Evolutionary conservation across 2,797 vertebrate species (phyloP).

Genomic region (Acipenser oxyrinchus): DNA sequence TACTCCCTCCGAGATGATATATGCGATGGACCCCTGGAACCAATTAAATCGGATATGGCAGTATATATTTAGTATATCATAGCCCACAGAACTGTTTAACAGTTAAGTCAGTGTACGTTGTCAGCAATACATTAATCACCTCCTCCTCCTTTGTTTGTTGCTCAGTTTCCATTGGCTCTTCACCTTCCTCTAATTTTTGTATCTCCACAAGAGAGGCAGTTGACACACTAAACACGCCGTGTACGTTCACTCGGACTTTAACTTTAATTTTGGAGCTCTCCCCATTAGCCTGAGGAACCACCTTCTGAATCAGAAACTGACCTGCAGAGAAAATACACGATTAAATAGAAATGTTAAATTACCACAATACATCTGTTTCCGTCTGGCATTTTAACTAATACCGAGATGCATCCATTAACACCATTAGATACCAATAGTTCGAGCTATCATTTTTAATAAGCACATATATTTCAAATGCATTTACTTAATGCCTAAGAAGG

Average conservation of each 20-base stretch:
- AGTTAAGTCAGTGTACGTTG: no score
- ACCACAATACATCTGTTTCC: not conserved
- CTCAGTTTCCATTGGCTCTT: slow-evolving; percentile 92
- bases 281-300: slow-evolving; percentile 62
- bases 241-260: slow-evolving; percentile 63
- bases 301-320: slow-evolving; percentile 65
- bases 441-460: no score
- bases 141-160: slow-evolving; percentile 80
- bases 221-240: slow-evolving; percentile 67
- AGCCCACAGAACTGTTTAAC: no score
- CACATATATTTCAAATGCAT: no score
- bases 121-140: slow-evolving; percentile 49
- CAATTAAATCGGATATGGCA: no score
- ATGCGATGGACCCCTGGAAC: no score
- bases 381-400: no score
- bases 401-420: no score
- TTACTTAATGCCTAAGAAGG: no score
- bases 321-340: slow-evolving; percentile 37
- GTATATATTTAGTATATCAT: no score
- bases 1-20: no score
- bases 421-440: no score
- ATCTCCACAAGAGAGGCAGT: slow-evolving; percentile 66
- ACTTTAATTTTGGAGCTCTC: slow-evolving; percentile 71
- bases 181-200: slow-evolving; percentile 74
- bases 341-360: not conserved